Conservation (phyloP, 2,888 invertebrate species). For the Ceratothoa steindachneri region DNA sequence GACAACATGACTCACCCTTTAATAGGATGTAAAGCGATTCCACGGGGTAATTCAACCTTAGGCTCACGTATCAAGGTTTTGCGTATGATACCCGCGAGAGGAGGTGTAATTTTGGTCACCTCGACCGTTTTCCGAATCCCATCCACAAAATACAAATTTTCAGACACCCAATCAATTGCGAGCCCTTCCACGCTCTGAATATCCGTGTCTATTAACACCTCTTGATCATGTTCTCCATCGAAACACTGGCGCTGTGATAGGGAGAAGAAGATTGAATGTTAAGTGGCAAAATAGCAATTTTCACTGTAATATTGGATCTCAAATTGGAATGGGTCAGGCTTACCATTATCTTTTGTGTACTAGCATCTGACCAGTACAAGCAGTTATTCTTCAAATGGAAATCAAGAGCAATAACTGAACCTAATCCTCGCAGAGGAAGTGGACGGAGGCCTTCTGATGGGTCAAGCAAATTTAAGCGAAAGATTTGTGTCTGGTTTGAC, state of each 20-base stretch:
- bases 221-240: constrained; percentile 62
- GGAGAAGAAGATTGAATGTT: not conserved
- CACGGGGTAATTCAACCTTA: constrained; percentile 67
- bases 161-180: constrained; percentile 83
- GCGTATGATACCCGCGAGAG: constrained; percentile 63
- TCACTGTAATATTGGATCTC: too few relatives aligned
- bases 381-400: constrained; percentile 79
- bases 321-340: too few relatives aligned
- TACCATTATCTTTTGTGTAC: constrained; percentile 68
- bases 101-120: constrained; percentile 66
- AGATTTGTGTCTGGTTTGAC: constrained; percentile 71
- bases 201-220: constrained; percentile 69
- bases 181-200: constrained; percentile 73
- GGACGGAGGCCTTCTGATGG: constrained; percentile 57
- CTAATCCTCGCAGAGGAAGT: constrained; percentile 56
- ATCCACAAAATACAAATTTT: constrained; percentile 81
- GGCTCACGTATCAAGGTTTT: constrained; percentile 68
- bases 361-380: constrained; percentile 83
- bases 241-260: constrained; percentile 55
- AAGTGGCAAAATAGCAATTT: too few relatives aligned
- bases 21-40: constrained; percentile 77
- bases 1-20: constrained; percentile 58
- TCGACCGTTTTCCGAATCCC: constrained; percentile 74
- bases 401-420: constrained; percentile 79
- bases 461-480: constrained; percentile 65